Evolutionary conservation across 2,888 invertebrate species (phyloP).

Genomic region (Ophion ventricosus): DNA sequence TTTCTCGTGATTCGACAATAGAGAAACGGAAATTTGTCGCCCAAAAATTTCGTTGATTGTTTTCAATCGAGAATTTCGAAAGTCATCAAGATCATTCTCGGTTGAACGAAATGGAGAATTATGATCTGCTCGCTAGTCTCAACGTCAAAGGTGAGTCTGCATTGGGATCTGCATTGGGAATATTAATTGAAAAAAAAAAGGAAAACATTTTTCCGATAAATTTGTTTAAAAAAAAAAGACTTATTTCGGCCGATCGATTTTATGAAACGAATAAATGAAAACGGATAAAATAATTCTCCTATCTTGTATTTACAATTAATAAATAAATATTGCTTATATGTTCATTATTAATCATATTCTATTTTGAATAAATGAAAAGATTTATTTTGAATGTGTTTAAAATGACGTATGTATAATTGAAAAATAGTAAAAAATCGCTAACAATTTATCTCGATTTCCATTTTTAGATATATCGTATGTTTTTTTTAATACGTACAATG

Average conservation of each 20-base stretch:
- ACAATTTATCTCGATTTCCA: too few relatives aligned
- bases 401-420: too few relatives aligned
- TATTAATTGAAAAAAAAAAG: background rate
- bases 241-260: background rate
- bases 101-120: conserved; percentile 69
- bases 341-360: too few relatives aligned
- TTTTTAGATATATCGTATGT: too few relatives aligned
- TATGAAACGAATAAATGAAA: background rate
- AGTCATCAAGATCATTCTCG: conserved; percentile 4
- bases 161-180: conserved; percentile 15
- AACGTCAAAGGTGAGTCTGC: conserved; percentile 69
- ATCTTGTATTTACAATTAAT: background rate
- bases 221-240: background rate
- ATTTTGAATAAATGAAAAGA: too few relatives aligned
- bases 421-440: too few relatives aligned
- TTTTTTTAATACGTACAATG: too few relatives aligned
- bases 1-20: conserved; percentile 27
- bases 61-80: conserved; percentile 22
- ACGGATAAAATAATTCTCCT: background rate
- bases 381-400: too few relatives aligned
- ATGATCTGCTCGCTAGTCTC: conserved; percentile 68
- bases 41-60: conserved; percentile 11
- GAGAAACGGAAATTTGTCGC: background rate
- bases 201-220: background rate
- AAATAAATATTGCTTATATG: too few relatives aligned